Conservation (phyloP, 1,140 invertebrate species). For the Drosophila dunni region DNA sequence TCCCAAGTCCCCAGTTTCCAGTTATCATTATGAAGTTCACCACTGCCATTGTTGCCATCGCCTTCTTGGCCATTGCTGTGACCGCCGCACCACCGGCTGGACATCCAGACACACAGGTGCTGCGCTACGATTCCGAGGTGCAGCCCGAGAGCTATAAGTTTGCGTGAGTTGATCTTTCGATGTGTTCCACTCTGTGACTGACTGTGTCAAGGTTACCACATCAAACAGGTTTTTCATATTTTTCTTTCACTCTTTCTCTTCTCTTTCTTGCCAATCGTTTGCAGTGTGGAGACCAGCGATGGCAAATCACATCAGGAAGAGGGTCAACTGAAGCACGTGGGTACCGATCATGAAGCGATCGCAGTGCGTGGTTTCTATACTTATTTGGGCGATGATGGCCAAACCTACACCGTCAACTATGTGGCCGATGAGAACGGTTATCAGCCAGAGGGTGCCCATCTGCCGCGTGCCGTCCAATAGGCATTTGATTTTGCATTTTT, state of each 20-base stretch:
- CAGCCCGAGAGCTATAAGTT: conserved; percentile 74
- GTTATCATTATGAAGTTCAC: conserved; percentile 57
- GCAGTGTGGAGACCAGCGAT: conserved; percentile 89
- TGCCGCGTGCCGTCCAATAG: conserved; percentile 80
- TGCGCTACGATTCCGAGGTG: conserved; percentile 68
- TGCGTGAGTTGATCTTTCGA: conserved; percentile 47
- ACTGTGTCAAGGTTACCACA: conserved; percentile 60
- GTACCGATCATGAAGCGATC: conserved; percentile 84
- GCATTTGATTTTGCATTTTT: neutral
- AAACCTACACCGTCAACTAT: conserved; percentile 88
- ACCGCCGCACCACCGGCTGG: conserved; percentile 50
- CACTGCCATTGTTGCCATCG: conserved; percentile 42
- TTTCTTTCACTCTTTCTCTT: conserved; percentile 14
- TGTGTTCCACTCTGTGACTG: neutral
- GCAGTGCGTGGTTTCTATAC: conserved; percentile 87
- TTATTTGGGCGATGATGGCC: conserved; percentile 89
- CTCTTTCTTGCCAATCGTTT: conserved; percentile 4
- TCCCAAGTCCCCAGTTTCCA: conserved; percentile 10
- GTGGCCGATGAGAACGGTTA: conserved; percentile 92
- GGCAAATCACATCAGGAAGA: conserved; percentile 88
- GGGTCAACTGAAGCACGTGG: conserved; percentile 87
- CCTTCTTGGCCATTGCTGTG: conserved; percentile 40
- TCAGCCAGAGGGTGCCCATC: conserved; percentile 87
- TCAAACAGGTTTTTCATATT: conserved; percentile 48
- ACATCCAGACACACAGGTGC: conserved; percentile 58